These are phyloP conservation scores for Gnatocerus cornutus DNA, from an alignment of 2,888 invertebrate species.

Conservation along the genomic window DNA sequence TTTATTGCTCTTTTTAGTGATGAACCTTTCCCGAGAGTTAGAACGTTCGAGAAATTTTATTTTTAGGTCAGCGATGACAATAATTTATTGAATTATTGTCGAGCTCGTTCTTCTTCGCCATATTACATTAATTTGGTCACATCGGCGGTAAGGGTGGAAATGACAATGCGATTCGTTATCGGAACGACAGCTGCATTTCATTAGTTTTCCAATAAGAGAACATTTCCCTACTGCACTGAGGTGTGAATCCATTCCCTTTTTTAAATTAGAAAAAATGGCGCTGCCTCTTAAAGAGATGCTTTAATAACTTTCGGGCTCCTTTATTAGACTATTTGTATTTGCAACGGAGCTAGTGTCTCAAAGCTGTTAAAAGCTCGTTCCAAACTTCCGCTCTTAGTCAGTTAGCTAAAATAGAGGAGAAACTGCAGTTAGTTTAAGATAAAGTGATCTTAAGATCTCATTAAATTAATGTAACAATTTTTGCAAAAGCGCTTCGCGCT, in stretches of 20 bases:
- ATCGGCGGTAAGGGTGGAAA: slow-evolving; percentile 25
- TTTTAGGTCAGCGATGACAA: slow-evolving; percentile 40
- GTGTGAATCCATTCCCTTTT: neutral
- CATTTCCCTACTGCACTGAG: slow-evolving; percentile 6
- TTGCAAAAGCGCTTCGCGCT: too few relatives aligned
- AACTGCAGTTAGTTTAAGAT: too few relatives aligned
- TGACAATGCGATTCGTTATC: slow-evolving; percentile 32
- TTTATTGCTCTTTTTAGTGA: slow-evolving; percentile 28
- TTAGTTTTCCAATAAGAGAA: slow-evolving; percentile 30
- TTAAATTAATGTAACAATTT: too few relatives aligned
- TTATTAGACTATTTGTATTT: neutral
- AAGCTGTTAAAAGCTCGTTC: neutral
- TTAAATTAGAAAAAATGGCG: slow-evolving; percentile 3
- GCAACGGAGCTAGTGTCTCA: neutral
- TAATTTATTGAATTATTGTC: slow-evolving; percentile 44
- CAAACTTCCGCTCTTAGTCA: too few relatives aligned
- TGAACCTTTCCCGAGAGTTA: slow-evolving; percentile 14
- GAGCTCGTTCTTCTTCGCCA: slow-evolving; percentile 30
- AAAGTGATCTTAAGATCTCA: too few relatives aligned
- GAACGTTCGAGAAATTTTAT: slow-evolving; percentile 17
- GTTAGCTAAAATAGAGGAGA: too few relatives aligned
- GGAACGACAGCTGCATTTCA: slow-evolving; percentile 25
- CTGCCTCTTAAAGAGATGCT: neutral
- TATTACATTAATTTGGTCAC: slow-evolving; percentile 35
- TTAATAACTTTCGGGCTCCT: neutral